Base-by-base conservation (phyloP, 92 coral and sea anemone genomes). In the Zoanthus solanderi region DNA sequence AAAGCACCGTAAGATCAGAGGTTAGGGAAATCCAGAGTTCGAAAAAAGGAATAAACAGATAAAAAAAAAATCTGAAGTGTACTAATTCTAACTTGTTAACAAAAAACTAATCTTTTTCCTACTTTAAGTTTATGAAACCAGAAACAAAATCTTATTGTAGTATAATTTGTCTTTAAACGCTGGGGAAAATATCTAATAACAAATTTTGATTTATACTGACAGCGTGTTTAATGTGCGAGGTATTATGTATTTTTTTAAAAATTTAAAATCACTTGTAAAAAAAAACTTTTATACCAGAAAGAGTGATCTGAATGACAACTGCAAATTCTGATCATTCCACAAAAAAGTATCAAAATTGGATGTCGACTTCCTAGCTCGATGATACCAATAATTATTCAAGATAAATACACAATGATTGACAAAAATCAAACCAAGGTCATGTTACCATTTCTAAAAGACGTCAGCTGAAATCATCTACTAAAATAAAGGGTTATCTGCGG, bases 401-500 rank as follows among this genome's bases (percentile, higher is more conserved):
- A 63, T 65, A 63, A 65, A 57, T 78, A 61, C 44, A 63, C 50
- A 16, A 32, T 81, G 85, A 81, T 5, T 37, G 85, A 81, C 63
- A 66, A 66, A 81, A 81, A 66, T 81, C 66, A 81, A 81, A 66
- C 56, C 75, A 44, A 47, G 85, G 74, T 81, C 63, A 47, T 81
- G 31, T 66, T 42, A 65, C 85, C 37, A 81, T 37, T 47, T 23
- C 11, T 65, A 45, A 67, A 80, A 48, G 73, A 80, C 85, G 72
- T 65, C 53, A 80, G n/a, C 57, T 58, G 45, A 65, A 37, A 72
- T 61, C 84, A 46, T 14, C 18, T 31, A 61, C 72, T 61, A 79
- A 50, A 50, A 23, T 23, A 57, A 80, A 80, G 84, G 84, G 61
- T 81, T 81, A 81, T 81, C 73, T 79, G 72, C 58, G 75, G 75